Conservation (phyloP, 2,888 invertebrate genomes). For the Adineta ricciae region DNA sequence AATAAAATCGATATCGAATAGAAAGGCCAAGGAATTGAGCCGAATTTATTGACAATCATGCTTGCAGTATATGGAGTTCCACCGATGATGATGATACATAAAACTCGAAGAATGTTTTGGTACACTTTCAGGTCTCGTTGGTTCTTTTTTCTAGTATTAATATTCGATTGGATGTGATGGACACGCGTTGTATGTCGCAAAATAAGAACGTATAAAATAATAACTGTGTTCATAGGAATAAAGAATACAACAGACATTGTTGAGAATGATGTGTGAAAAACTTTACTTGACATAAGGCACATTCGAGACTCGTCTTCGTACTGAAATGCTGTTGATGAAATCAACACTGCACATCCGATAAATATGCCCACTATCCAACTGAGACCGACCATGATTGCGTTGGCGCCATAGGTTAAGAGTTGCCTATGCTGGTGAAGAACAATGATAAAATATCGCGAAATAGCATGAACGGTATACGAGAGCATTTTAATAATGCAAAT, state of each 20-base stretch:
- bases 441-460: constrained; percentile 8
- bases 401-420: neutral
- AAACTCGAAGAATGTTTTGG: neutral
- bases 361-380: neutral
- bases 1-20: neutral
- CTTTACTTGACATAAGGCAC: neutral
- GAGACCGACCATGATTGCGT: neutral
- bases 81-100: neutral
- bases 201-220: neutral
- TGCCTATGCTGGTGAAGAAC: neutral
- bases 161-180: neutral
- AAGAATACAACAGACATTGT: neutral
- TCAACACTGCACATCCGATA: neutral
- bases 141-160: neutral
- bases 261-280: neutral
- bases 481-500: neutral
- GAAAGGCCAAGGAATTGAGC: neutral
- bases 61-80: neutral
- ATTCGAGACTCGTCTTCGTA: neutral
- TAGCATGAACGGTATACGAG: neutral
- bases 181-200: neutral
- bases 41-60: neutral
- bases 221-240: neutral
- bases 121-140: neutral
- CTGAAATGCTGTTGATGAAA: neutral